Percentiles rank a stretch among this genome's conserved stretches.
Conservation (phyloP, 1,140 invertebrate genomes). For the Saccostrea echinata region DNA sequence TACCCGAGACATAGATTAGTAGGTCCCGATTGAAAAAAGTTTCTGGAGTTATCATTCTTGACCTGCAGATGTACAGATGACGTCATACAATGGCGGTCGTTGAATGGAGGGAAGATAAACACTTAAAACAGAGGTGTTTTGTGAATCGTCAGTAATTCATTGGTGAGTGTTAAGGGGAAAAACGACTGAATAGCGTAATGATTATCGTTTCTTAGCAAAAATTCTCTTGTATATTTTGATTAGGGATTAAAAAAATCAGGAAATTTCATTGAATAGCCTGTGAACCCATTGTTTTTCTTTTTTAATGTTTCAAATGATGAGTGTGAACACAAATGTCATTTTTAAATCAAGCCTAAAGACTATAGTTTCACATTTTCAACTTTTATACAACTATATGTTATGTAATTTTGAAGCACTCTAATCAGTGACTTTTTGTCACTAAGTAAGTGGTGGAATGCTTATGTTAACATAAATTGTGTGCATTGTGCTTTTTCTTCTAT, state of each 20-base stretch:
- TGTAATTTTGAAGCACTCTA: too few relatives aligned
- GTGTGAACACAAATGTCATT: neutral
- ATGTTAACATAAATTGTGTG: too few relatives aligned
- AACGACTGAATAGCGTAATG: neutral
- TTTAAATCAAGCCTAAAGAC: too few relatives aligned
- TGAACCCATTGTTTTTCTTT: neutral
- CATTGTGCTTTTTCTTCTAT: too few relatives aligned
- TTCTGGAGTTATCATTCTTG: conserved; percentile 10
- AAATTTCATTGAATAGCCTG: neutral
- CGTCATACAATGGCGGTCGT: conserved; percentile 15
- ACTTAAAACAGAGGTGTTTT: neutral
- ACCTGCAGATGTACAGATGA: neutral
- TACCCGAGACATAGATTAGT: too few relatives aligned
- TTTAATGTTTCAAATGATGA: neutral
- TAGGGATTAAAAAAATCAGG: neutral
- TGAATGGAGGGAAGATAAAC: conserved; percentile 31
- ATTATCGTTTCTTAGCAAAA: neutral
- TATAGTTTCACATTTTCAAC: too few relatives aligned
- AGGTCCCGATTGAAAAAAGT: too few relatives aligned
- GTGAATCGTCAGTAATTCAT: neutral
- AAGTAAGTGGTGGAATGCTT: too few relatives aligned
- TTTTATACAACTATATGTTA: too few relatives aligned
- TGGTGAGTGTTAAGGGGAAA: neutral
- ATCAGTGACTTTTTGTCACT: too few relatives aligned
- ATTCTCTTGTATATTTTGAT: neutral